Conservation (phyloP, 2,113 vertebrate genomes). For the Ophiodon elongatus region DNA sequence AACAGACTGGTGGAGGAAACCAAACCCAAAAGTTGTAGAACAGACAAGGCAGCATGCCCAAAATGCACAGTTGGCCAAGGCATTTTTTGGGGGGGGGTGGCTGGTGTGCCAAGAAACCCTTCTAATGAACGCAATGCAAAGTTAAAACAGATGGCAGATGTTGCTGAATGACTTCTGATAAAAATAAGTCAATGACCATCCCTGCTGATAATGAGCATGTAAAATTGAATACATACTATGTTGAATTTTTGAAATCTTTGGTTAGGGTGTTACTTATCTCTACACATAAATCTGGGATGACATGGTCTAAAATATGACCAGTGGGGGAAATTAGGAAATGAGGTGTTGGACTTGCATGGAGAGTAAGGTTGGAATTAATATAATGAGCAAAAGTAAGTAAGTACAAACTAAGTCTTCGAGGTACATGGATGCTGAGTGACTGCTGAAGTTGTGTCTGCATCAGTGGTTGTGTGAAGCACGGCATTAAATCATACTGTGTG, state of each 20-base stretch:
- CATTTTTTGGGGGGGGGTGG: neutral
- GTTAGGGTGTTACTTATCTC: neutral
- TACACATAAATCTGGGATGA: neutral
- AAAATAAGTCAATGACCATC: neutral
- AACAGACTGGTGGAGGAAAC: constrained; percentile 40
- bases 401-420: neutral
- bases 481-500: constrained; percentile 70
- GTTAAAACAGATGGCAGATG: constrained; percentile 43
- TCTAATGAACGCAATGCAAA: constrained; percentile 18
- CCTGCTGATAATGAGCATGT: neutral
- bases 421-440: constrained; percentile 7
- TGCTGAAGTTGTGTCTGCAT: constrained; percentile 60
- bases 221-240: neutral
- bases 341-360: neutral
- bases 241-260: neutral
- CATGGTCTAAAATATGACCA: neutral
- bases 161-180: neutral
- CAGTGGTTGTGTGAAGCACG: constrained; percentile 60
- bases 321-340: neutral
- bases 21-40: constrained; percentile 27
- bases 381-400: neutral
- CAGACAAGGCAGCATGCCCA: constrained; percentile 13
- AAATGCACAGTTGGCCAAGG: constrained; percentile 38
- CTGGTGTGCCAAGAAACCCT: constrained; percentile 34
- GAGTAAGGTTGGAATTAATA: neutral